phyloP scores from a whole-genome alignment of 2,113 vertebrate species.

The Ctenomys sociabilis region DNA sequence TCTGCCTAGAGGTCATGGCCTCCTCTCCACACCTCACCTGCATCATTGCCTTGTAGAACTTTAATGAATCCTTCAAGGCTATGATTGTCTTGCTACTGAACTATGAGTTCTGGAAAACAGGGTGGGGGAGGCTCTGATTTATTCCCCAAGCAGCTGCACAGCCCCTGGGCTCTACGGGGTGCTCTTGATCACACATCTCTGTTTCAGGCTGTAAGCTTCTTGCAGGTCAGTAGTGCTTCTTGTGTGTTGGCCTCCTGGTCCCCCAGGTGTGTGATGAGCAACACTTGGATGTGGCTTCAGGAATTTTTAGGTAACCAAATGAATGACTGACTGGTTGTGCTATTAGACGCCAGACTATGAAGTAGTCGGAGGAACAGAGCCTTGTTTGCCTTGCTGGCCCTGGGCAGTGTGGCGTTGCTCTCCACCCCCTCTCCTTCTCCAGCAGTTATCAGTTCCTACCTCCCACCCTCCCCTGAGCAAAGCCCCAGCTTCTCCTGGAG shows the following conservation, averaged over 20 bases:
- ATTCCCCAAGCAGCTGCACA: not conserved
- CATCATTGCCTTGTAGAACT: not conserved
- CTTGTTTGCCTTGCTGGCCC: not conserved
- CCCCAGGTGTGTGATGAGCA: not conserved
- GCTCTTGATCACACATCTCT: not conserved
- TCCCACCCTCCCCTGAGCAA: not conserved
- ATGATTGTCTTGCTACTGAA: not conserved
- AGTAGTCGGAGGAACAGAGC: not conserved
- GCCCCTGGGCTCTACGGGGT: not conserved
- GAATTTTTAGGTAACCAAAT: not conserved
- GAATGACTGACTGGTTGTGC: not conserved
- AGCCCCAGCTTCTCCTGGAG: not conserved
- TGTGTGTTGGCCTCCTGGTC: not conserved
- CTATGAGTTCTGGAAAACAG: not conserved
- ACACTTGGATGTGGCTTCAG: constrained; percentile 16
- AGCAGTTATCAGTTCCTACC: not conserved
- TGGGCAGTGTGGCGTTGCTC: not conserved
- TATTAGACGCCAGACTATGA: not conserved
- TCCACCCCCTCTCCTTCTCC: not conserved
- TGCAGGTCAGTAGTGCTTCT: not conserved
- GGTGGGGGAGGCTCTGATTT: not conserved
- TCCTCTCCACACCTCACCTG: not conserved
- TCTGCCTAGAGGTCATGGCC: not conserved
- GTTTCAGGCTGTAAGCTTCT: not conserved
- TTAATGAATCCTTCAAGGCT: constrained; percentile 41